Conservation (phyloP, 2,113 vertebrate genomes). For the Salminus brasiliensis region DNA sequence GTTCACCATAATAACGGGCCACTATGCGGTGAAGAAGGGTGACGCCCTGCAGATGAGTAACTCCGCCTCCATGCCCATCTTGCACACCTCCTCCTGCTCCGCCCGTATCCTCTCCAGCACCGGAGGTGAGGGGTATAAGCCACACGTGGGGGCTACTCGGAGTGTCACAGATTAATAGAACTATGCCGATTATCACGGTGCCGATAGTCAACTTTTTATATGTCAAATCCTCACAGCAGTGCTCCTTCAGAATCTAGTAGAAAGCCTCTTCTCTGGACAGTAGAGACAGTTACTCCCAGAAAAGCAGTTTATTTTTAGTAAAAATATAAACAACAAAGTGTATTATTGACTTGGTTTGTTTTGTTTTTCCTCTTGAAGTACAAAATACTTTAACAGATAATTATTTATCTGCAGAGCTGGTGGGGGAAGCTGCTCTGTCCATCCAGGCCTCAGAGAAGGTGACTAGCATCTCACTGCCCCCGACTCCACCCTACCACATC, state of each 20-base stretch:
- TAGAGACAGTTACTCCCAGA: too few relatives aligned
- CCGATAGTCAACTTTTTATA: too few relatives aligned
- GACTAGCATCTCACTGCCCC: slow-evolving; percentile 89
- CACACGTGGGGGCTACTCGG: not conserved
- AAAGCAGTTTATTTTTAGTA: too few relatives aligned
- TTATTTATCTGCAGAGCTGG: slow-evolving; percentile 74
- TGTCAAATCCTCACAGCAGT: too few relatives aligned
- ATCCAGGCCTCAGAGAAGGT: slow-evolving; percentile 94
- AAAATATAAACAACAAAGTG: not conserved
- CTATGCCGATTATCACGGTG: too few relatives aligned
- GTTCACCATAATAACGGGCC: slow-evolving; percentile 92
- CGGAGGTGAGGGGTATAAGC: slow-evolving; percentile 67
- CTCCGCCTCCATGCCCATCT: slow-evolving; percentile 85
- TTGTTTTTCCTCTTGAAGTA: not conserved
- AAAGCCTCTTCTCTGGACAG: too few relatives aligned
- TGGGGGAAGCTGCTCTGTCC: slow-evolving; percentile 76
- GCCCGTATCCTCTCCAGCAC: slow-evolving; percentile 83
- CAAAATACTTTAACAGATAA: too few relatives aligned
- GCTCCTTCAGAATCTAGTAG: too few relatives aligned
- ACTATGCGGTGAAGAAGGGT: slow-evolving; percentile 89
- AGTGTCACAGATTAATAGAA: not conserved
- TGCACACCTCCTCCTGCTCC: slow-evolving; percentile 77
- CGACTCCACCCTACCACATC: slow-evolving; percentile 87
- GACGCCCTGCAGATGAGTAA: slow-evolving; percentile 95
- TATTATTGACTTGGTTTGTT: not conserved